These are phyloP conservation scores for Cirrhinus mrigala DNA, from an alignment of 2,797 vertebrate genomes.

Conservation along the genomic window DNA sequence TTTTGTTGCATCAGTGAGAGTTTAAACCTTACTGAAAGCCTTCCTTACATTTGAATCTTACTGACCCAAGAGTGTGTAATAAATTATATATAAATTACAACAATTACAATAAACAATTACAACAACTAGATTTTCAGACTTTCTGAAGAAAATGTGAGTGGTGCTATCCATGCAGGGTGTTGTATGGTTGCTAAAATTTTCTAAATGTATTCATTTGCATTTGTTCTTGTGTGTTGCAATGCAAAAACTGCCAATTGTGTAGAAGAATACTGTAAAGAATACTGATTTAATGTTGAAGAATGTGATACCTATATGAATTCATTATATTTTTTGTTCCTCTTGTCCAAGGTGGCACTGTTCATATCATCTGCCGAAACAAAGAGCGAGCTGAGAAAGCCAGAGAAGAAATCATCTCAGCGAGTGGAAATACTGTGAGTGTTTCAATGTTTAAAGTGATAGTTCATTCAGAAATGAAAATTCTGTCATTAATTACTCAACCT, in stretches of 20 bases:
- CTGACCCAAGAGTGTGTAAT: background rate
- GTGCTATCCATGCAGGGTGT: background rate
- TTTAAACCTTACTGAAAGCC: too few relatives aligned
- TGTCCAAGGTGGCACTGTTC: constrained; percentile 75
- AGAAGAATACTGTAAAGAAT: background rate
- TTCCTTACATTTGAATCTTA: too few relatives aligned
- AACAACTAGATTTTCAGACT: background rate
- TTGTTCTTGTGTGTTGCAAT: background rate
- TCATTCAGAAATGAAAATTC: too few relatives aligned
- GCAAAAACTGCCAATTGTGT: background rate
- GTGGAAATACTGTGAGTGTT: constrained; percentile 74
- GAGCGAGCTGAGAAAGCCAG: constrained; percentile 75
- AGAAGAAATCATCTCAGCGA: constrained; percentile 71
- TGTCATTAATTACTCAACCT: too few relatives aligned
- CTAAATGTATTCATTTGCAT: background rate
- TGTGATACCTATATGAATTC: background rate
- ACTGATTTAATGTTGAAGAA: background rate
- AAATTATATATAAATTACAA: background rate
- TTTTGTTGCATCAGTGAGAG: too few relatives aligned
- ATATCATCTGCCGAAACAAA: constrained; percentile 80
- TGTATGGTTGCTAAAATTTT: background rate
- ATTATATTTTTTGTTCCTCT: background rate
- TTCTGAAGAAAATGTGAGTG: background rate
- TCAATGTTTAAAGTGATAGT: background rate
- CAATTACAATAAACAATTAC: too few relatives aligned